A percentile compares a stretch with the other conserved stretches of the same genome.
Evolutionary conservation across 2,888 invertebrate species (phyloP).

Genomic region (Pycnomerus fuliginosus): DNA sequence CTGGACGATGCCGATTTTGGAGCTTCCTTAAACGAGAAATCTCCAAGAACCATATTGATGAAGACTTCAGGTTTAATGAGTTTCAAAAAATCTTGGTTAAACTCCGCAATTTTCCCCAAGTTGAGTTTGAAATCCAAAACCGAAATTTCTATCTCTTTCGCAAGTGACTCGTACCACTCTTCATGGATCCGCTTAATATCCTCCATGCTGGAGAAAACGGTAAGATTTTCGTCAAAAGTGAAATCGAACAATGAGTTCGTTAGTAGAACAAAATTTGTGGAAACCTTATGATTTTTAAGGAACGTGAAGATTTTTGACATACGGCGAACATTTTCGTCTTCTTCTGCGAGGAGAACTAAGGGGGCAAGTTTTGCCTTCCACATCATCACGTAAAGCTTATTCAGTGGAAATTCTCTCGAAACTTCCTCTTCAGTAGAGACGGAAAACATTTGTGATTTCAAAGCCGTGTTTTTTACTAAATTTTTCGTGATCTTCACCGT

Average conservation of each 20-base stretch:
- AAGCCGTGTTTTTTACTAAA: neutral
- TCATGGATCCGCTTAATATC: neutral
- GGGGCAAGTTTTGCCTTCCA: constrained; percentile 5
- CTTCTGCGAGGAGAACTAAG: neutral
- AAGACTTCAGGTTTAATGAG: too few relatives aligned
- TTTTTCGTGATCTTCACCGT: constrained; percentile 1
- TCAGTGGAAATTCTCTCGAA: neutral
- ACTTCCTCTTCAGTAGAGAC: neutral
- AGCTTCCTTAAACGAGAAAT: too few relatives aligned
- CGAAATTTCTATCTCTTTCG: neutral
- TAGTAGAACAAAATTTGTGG: neutral
- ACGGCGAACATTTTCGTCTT: neutral
- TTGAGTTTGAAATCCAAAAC: neutral
- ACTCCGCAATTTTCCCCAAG: neutral
- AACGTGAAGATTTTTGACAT: constrained; percentile 1
- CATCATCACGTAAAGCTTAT: neutral
- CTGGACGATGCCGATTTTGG: too few relatives aligned
- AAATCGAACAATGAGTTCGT: neutral
- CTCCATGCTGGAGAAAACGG: neutral
- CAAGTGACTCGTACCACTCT: neutral
- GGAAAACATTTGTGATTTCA: neutral
- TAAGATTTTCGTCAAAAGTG: neutral
- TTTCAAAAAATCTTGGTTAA: too few relatives aligned
- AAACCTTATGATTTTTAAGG: constrained; percentile 1
- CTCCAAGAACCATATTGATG: too few relatives aligned